Evolutionary conservation across 1,140 invertebrate species (phyloP).

Genomic region (Calliphora vicina): DNA sequence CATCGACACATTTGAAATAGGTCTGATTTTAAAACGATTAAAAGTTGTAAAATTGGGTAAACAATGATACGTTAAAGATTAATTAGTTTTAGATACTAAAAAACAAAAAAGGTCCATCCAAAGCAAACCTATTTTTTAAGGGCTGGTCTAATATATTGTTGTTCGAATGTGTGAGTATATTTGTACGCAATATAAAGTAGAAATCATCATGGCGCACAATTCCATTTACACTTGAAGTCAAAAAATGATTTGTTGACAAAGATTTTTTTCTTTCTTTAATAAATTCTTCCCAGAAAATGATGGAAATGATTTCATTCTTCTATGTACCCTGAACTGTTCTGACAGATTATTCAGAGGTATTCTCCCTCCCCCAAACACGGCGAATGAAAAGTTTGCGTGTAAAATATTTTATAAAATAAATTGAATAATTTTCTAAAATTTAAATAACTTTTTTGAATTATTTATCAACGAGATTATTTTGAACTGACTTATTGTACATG

Average conservation of each 20-base stretch:
- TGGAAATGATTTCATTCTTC: constrained; percentile 31
- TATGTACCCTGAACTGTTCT: background rate
- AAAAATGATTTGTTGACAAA: constrained; percentile 37
- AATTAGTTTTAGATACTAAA: no score
- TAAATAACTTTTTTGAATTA: constrained; percentile 3
- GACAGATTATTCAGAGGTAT: background rate
- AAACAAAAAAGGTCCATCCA: no score
- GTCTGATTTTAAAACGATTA: no score
- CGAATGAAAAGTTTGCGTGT: background rate
- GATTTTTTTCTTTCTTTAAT: constrained; percentile 35
- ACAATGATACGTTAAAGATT: no score
- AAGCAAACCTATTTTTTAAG: no score
- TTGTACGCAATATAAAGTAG: no score
- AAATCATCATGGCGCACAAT: background rate
- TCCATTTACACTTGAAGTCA: constrained; percentile 24
- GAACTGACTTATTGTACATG: background rate
- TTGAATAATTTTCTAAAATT: constrained; percentile 24
- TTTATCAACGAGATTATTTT: background rate
- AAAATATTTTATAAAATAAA: constrained; percentile 11
- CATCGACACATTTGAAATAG: no score
- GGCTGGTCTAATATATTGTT: no score
- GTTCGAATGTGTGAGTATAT: no score
- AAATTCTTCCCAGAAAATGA: constrained; percentile 25
- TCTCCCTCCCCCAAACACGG: background rate
- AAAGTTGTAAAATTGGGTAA: no score